These are phyloP conservation scores for Ceratoteleas bidentatus DNA, from an alignment of 1,140 invertebrate species.

Conservation along the genomic window DNA sequence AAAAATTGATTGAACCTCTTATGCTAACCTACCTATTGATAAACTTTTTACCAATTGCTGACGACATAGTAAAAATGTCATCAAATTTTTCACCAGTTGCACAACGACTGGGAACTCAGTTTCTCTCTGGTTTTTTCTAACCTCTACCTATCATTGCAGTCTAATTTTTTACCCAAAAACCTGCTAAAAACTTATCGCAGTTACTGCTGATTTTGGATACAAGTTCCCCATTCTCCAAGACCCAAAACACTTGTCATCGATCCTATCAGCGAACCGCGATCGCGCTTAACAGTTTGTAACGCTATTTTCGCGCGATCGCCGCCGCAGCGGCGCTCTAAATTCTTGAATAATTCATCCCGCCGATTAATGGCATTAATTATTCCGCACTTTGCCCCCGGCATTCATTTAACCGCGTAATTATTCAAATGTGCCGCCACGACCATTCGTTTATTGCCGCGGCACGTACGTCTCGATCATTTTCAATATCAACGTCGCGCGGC, in stretches of 20 bases:
- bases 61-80: too few relatives aligned
- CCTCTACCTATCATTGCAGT: too few relatives aligned
- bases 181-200: too few relatives aligned
- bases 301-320: conserved; percentile 30
- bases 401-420: conserved; percentile 65
- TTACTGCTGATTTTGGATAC: too few relatives aligned
- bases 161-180: too few relatives aligned
- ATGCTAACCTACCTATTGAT: too few relatives aligned
- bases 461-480: conserved; percentile 38
- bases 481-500: not conserved
- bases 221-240: too few relatives aligned
- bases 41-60: too few relatives aligned
- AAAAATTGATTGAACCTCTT: too few relatives aligned
- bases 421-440: conserved; percentile 44
- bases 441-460: conserved; percentile 55
- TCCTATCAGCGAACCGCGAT: conserved; percentile 8
- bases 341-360: conserved; percentile 64
- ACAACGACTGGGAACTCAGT: too few relatives aligned
- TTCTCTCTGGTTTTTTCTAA: too few relatives aligned
- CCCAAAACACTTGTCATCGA: not conserved
- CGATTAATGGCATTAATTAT: conserved; percentile 67
- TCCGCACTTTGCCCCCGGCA: conserved; percentile 42
- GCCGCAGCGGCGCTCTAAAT: conserved; percentile 36
- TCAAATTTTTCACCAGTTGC: too few relatives aligned
- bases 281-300: conserved; percentile 29